Base-by-base conservation (phyloP, 2,797 vertebrate genomes). In the Enteromius afrohamiltoni region DNA sequence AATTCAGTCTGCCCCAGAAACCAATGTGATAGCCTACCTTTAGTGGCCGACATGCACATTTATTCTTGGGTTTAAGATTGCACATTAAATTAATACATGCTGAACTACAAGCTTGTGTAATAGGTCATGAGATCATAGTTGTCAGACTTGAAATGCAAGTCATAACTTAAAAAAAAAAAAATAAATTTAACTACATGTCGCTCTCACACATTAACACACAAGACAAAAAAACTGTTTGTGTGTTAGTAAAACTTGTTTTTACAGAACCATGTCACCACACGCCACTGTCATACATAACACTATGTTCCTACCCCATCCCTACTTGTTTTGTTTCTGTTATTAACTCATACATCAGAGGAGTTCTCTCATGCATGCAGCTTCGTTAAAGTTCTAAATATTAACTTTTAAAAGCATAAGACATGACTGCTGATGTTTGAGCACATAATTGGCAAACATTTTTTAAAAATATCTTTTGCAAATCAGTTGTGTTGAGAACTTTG, bases 351-450 rank as follows among this genome's bases (percentile, higher is more conserved):
- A 69, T 69, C 68, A 64, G 51, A 40, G 40, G 60, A 34, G n/a
- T 86, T 45, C 47, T 80, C 73, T 69, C 80, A 85, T 74, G 73
- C 9, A 34, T 34, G 31, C 31, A 79, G 26, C 51, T 83, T 47
- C 26, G 26, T 89, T 83, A 60, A 19, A 58, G 60, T 76, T 40
- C 31, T 1, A 6, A 34, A 16, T 62, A 26, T 14, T 47, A 4
- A 16, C 9, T 17, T 75, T 77, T 68, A 5, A 53, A 68, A 53
- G 31, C 7, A 14, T 8, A 47, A 47, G 17, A 49, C 37, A 8
- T 11, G 17, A 55, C 29, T 55, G 29, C 51, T 42, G 16, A 26
- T 26, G 34, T 40, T 26, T 37, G n/a, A 40, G 34, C 16, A 14
- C 6, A n/a, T 55, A 53, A 21, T n/a, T 21, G 10, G 9, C 11